Evolutionary conservation across 2,888 invertebrate genomes (phyloP).

Genomic region (Harpalus rufipes): DNA sequence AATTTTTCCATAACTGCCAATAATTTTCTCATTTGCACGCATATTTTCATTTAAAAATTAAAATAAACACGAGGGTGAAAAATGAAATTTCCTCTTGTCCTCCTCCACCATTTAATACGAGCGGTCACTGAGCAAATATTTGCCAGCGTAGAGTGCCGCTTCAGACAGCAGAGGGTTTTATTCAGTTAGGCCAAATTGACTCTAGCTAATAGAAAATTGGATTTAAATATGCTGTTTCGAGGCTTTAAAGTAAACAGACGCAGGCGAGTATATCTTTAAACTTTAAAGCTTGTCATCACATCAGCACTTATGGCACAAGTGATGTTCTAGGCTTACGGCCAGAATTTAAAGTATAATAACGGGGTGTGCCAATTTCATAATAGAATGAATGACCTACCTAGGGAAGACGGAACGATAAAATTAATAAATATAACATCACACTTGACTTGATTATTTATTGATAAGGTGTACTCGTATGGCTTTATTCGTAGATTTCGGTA

Average conservation of each 20-base stretch:
- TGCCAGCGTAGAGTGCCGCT: background rate
- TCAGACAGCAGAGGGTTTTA: background rate
- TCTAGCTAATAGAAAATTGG: slow-evolving; percentile 5
- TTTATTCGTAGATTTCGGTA: no score
- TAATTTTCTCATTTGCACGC: background rate
- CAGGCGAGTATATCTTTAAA: background rate
- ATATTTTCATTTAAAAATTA: slow-evolving; percentile 4
- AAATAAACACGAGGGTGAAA: background rate
- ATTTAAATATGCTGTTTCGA: background rate
- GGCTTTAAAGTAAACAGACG: background rate
- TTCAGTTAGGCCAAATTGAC: background rate
- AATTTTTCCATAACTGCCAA: background rate
- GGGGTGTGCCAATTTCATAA: no score
- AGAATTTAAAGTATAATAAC: no score
- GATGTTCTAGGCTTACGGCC: no score
- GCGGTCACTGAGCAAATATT: background rate
- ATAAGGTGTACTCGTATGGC: no score
- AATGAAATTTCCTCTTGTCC: background rate
- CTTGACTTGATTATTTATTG: no score
- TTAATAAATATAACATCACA: no score
- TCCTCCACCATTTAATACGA: background rate
- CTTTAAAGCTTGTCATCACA: background rate
- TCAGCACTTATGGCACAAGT: no score
- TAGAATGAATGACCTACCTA: no score
- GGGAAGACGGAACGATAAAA: no score